A percentile compares a stretch with the other conserved stretches of the same genome.
These are phyloP conservation scores for Nomia melanderi DNA, from an alignment of 1,140 invertebrate genomes.

Conservation along the genomic window DNA sequence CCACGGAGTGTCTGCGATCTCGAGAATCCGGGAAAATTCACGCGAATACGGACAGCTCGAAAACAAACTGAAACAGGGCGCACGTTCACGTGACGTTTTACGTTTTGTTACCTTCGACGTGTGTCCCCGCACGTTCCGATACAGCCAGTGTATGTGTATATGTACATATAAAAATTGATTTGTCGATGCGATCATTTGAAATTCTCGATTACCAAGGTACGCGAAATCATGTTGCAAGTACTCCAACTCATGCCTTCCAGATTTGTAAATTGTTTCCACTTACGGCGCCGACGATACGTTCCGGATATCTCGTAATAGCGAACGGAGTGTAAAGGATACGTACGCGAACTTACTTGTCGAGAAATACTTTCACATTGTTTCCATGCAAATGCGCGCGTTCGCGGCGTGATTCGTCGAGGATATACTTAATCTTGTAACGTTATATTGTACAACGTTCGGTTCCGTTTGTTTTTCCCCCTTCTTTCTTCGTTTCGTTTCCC, in stretches of 20 bases:
- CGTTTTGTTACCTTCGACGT: too few species aligned
- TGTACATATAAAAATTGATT: neutral
- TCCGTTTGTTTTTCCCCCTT: neutral
- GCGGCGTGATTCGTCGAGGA: neutral
- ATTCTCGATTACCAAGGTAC: neutral
- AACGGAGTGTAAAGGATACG: neutral
- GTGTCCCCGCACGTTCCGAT: neutral
- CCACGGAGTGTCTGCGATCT: too few species aligned
- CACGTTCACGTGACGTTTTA: neutral
- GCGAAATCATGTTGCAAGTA: neutral
- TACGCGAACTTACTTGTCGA: neutral
- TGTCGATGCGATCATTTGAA: neutral
- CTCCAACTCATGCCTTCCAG: slow-evolving; percentile 8
- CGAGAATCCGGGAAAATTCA: too few species aligned
- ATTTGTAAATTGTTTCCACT: neutral
- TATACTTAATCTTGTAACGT: neutral
- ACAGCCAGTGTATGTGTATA: neutral
- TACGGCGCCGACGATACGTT: neutral
- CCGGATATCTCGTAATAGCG: neutral
- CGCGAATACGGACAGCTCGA: neutral
- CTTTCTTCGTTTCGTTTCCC: too few species aligned
- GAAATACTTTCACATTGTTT: neutral
- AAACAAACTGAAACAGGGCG: neutral
- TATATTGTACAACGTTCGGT: slow-evolving; percentile 2
- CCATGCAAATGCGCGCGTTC: neutral